Conservation (phyloP, 2,113 vertebrate genomes). For the Ammodytes dubius region DNA sequence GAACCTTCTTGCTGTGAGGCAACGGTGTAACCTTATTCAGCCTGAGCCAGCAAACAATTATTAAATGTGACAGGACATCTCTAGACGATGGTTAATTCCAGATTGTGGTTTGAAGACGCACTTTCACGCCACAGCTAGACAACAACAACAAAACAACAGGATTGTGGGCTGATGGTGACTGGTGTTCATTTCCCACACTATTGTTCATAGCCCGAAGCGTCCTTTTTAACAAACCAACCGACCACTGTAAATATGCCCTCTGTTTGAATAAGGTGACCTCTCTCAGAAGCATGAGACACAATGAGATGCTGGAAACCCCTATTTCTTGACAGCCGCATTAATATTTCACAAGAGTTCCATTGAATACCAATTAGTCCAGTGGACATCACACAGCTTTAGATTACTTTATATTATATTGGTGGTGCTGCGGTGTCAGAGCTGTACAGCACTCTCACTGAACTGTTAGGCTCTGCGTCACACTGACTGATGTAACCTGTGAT, state of each 20-base stretch:
- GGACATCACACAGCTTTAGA: constrained; percentile 44
- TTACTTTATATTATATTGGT: constrained; percentile 55
- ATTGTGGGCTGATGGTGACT: constrained; percentile 42
- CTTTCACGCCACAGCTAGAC: constrained; percentile 41
- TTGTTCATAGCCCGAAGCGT: constrained; percentile 52
- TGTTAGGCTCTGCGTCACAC: constrained; percentile 55
- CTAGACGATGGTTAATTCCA: constrained; percentile 38
- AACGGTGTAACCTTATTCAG: constrained; percentile 8
- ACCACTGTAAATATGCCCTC: constrained; percentile 71
- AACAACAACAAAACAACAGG: constrained; percentile 57
- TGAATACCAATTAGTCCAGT: constrained; percentile 57
- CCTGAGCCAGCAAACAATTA: not conserved
- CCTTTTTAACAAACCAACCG: constrained; percentile 49
- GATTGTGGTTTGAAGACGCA: constrained; percentile 51
- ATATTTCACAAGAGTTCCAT: constrained; percentile 66
- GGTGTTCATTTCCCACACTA: constrained; percentile 57
- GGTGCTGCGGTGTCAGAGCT: constrained; percentile 30
- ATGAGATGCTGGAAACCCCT: constrained; percentile 42
- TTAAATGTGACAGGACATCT: constrained; percentile 19
- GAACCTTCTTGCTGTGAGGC: constrained; percentile 2
- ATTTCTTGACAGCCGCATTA: constrained; percentile 65
- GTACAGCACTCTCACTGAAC: constrained; percentile 48
- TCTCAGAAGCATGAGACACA: constrained; percentile 40
- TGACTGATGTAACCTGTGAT: constrained; percentile 71
- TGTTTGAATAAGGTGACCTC: constrained; percentile 74